These are phyloP conservation scores for Myotis yumanensis DNA, from an alignment of 2,113 vertebrate species.

Conservation along the genomic window DNA sequence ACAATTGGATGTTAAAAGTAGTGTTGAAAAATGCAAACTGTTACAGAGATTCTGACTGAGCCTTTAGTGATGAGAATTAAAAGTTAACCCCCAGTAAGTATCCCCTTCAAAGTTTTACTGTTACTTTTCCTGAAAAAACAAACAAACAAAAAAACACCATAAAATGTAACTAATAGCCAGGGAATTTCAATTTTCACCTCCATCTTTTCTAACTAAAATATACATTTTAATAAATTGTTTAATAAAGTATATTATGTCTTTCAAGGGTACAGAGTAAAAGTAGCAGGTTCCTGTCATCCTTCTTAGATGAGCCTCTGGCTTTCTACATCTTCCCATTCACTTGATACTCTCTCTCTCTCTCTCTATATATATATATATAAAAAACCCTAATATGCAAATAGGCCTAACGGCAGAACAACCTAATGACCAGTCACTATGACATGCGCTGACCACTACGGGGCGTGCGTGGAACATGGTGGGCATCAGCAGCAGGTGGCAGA, in stretches of 20 bases:
- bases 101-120: not conserved
- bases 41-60: not conserved
- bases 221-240: not conserved
- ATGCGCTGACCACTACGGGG: too few species aligned
- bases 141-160: not conserved
- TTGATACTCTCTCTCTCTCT: too few species aligned
- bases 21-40: not conserved
- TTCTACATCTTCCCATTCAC: not conserved
- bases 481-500: too few species aligned
- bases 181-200: not conserved
- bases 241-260: not conserved
- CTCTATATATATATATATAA: too few species aligned
- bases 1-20: not conserved
- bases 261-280: not conserved
- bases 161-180: not conserved
- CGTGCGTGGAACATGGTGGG: too few species aligned
- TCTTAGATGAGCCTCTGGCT: not conserved
- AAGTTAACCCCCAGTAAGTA: not conserved
- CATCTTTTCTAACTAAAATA: not conserved
- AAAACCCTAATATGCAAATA: too few species aligned
- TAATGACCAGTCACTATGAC: too few species aligned
- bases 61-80: not conserved
- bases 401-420: too few species aligned
- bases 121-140: slow-evolving; percentile 1
- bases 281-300: not conserved